These are phyloP conservation scores for Caenorhabditis sp. DNA, from an alignment of 2,888 invertebrate species.

Conservation along the genomic window DNA sequence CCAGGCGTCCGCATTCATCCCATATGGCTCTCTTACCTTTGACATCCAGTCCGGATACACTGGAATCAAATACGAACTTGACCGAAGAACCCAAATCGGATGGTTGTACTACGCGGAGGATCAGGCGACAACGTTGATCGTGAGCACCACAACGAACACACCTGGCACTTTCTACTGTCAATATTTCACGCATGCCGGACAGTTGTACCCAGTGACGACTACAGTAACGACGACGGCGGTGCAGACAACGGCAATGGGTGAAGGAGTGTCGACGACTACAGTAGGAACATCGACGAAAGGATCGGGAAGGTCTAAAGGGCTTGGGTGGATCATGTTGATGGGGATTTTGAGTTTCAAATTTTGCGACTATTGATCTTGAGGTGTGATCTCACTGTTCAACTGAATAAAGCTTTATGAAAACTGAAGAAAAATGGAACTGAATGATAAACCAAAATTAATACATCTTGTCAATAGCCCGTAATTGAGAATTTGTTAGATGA, in stretches of 20 bases:
- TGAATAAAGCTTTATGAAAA: neutral
- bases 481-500: slow-evolving; percentile 48
- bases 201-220: neutral
- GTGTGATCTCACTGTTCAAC: too few species aligned
- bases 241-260: neutral
- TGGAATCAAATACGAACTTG: too few species aligned
- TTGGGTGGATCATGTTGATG: too few species aligned
- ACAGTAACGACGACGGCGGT: too few species aligned
- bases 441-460: slow-evolving; percentile 31
- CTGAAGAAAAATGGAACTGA: neutral
- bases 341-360: too few species aligned
- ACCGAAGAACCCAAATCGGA: neutral
- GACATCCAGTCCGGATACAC: too few species aligned
- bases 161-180: neutral
- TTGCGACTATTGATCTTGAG: too few species aligned
- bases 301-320: neutral
- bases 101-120: neutral
- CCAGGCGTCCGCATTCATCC: too few species aligned
- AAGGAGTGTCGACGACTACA: neutral
- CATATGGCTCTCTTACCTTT: too few species aligned
- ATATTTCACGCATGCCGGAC: neutral
- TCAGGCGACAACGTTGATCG: neutral
- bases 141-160: neutral
- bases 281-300: neutral
- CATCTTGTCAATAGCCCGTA: slow-evolving; percentile 59